phyloP scores from a whole-genome alignment of 2,888 invertebrate species.

The Eretmocerus hayati region DNA sequence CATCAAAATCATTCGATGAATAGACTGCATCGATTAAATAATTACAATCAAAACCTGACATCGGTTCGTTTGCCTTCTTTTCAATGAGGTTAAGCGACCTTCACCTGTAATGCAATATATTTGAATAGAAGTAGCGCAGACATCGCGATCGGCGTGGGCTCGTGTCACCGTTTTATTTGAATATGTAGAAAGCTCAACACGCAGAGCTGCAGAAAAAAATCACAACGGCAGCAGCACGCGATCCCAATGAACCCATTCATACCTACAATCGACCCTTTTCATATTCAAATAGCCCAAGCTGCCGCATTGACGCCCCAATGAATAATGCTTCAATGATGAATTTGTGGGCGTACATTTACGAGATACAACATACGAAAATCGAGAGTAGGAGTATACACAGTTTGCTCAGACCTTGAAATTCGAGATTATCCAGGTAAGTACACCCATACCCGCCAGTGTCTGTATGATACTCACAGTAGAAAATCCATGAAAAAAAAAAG shows the following conservation, averaged over 20 bases:
- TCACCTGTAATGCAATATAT: too few species aligned
- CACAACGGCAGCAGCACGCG: too few species aligned
- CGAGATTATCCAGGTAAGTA: too few species aligned
- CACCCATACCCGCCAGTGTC: too few species aligned
- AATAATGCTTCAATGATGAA: slow-evolving; percentile 47
- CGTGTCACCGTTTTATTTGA: not conserved
- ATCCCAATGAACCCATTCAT: too few species aligned
- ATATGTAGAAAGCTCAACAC: too few species aligned
- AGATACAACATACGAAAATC: slow-evolving; percentile 36
- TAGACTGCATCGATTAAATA: slow-evolving; percentile 47
- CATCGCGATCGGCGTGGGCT: not conserved
- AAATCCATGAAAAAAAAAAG: too few species aligned
- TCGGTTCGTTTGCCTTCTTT: slow-evolving; percentile 27
- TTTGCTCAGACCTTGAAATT: slow-evolving; percentile 19
- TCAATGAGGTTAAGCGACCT: too few species aligned
- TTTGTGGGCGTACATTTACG: slow-evolving; percentile 45
- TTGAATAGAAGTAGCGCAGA: slow-evolving; percentile 4
- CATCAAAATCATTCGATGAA: too few species aligned
- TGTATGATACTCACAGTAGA: too few species aligned
- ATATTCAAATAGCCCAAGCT: slow-evolving; percentile 47
- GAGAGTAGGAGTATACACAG: slow-evolving; percentile 11
- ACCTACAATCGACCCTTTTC: slow-evolving; percentile 43
- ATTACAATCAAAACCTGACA: slow-evolving; percentile 45
- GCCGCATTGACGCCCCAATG: slow-evolving; percentile 48
- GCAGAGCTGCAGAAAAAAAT: too few species aligned